These are phyloP conservation scores for Tinea pellionella DNA, from an alignment of 2,888 invertebrate species.

Conservation along the genomic window DNA sequence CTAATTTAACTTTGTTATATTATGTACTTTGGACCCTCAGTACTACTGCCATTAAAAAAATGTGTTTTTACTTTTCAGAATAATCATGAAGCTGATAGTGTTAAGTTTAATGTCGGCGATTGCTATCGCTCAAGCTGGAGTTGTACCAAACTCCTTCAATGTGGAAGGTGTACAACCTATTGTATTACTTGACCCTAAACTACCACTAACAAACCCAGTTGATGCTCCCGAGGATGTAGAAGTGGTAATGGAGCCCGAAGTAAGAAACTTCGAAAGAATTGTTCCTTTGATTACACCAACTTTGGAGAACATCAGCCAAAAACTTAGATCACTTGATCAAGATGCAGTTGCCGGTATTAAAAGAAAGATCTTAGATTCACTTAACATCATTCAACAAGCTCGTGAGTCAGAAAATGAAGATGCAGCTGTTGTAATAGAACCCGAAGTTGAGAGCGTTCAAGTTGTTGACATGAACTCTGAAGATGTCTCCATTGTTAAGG, in stretches of 20 bases:
- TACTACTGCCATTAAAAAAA: too few relatives aligned
- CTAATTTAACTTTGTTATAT: too few relatives aligned
- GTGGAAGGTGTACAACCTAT: background rate
- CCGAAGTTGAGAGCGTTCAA: background rate
- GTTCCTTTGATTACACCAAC: background rate
- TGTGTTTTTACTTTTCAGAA: background rate
- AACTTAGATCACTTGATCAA: background rate
- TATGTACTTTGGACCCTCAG: too few relatives aligned
- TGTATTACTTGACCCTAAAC: background rate
- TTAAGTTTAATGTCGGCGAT: background rate
- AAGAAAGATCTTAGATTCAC: background rate
- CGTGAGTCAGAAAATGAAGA: background rate
- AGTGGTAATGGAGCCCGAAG: too few relatives aligned
- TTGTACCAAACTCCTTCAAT: background rate
- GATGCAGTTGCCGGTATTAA: background rate
- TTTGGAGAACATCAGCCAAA: background rate
- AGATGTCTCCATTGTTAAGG: background rate
- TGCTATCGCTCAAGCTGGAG: background rate
- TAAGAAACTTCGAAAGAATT: background rate
- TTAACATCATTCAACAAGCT: background rate
- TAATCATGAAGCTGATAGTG: background rate
- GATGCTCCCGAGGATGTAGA: background rate
- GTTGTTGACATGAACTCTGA: background rate
- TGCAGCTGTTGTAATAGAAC: background rate
- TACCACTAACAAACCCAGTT: background rate